Conservation (phyloP, 2,888 invertebrate species). For the Luperina nickerlii region DNA sequence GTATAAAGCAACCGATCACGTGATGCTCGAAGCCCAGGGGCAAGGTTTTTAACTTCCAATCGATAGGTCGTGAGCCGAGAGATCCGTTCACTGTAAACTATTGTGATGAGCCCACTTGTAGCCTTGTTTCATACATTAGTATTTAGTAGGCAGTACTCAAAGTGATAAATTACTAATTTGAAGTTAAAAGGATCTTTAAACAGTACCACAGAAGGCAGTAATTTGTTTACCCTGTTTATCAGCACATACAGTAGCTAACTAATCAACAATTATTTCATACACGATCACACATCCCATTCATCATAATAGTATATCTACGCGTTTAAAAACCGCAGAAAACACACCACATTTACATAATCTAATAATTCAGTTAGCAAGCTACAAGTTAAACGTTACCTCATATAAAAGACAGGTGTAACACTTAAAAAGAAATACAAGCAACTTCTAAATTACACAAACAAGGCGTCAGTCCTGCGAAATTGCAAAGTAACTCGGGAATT, state of each 20-base stretch:
- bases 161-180: constrained; percentile 47
- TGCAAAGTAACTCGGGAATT: constrained; percentile 83
- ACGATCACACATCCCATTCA: constrained; percentile 38
- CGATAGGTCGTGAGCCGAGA: constrained; percentile 59
- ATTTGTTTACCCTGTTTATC: constrained; percentile 22
- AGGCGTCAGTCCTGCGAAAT: constrained; percentile 78
- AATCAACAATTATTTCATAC: constrained; percentile 21
- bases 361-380: constrained; percentile 57
- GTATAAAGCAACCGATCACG: constrained; percentile 17
- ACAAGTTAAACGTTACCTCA: constrained; percentile 42
- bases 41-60: constrained; percentile 60
- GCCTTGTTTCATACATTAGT: constrained; percentile 41
- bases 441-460: constrained; percentile 69
- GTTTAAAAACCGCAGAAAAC: constrained; percentile 46
- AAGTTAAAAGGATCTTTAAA: constrained; percentile 11
- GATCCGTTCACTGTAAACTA: constrained; percentile 48
- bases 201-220: neutral
- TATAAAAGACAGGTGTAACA: constrained; percentile 63
- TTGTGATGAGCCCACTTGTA: constrained; percentile 55
- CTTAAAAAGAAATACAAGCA: constrained; percentile 55
- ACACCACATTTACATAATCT: constrained; percentile 58
- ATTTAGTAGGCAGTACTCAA: constrained; percentile 26
- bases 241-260: constrained; percentile 24
- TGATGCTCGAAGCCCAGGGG: constrained; percentile 55
- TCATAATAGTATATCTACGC: constrained; percentile 44